These are phyloP conservation scores for Dromiciops gliroides DNA, from an alignment of 2,113 vertebrate genomes.

Conservation along the genomic window DNA sequence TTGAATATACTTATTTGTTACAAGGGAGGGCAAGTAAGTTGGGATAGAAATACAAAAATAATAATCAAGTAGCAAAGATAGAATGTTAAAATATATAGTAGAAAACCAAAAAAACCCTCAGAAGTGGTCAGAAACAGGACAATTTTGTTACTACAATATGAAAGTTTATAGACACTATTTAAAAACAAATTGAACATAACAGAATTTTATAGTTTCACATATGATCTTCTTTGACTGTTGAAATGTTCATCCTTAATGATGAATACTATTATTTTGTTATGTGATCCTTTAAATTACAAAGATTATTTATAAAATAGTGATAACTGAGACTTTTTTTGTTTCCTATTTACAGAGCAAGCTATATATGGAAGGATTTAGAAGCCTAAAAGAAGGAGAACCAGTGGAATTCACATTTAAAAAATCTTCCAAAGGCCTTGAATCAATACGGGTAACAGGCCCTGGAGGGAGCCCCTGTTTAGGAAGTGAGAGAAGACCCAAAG, in stretches of 20 bases:
- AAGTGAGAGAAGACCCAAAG: conserved; percentile 98
- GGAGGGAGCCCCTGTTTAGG: conserved; percentile 96
- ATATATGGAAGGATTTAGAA: conserved; percentile 99
- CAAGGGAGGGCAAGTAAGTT: not conserved
- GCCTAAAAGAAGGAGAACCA: conserved; percentile 98
- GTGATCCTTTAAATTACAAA: conserved; percentile 69
- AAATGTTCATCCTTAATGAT: not conserved
- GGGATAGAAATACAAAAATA: not conserved
- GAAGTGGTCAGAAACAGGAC: not conserved
- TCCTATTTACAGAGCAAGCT: conserved; percentile 94
- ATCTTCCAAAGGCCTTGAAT: conserved; percentile 99
- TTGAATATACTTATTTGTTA: not conserved
- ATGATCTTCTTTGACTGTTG: not conserved
- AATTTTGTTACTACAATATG: not conserved
- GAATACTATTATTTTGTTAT: conserved; percentile 49
- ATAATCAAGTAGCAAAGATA: not conserved
- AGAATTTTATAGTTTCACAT: not conserved
- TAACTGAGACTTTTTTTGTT: conserved; percentile 77
- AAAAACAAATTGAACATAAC: not conserved
- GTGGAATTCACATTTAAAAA: conserved; percentile 99
- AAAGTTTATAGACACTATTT: not conserved
- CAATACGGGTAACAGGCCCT: conserved; percentile 97
- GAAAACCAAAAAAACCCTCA: not conserved
- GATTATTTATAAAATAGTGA: conserved; percentile 72
- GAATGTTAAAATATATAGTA: not conserved